These are phyloP conservation scores for Drosophila subquinaria DNA, from an alignment of 2,888 invertebrate genomes.

Conservation along the genomic window DNA sequence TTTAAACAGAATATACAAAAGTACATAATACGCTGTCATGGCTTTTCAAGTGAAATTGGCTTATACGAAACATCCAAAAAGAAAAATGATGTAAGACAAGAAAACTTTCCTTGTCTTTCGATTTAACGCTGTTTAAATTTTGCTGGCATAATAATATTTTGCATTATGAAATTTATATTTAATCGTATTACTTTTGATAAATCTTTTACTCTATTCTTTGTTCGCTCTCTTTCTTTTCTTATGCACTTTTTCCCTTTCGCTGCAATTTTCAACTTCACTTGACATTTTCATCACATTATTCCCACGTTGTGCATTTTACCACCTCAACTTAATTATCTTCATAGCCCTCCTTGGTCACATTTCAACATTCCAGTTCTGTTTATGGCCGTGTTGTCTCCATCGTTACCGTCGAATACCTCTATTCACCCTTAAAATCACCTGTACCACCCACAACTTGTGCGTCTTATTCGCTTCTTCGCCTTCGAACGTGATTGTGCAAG, in stretches of 20 bases:
- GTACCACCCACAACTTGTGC: conserved; percentile 2
- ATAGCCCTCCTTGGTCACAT: conserved; percentile 19
- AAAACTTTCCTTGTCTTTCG: conserved; percentile 8
- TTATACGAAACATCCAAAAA: background rate
- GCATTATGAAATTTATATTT: background rate
- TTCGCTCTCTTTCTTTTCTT: background rate
- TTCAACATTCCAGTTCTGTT: conserved; percentile 8
- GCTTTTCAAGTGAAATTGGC: conserved; percentile 9
- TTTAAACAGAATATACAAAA: background rate
- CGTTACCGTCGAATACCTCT: background rate
- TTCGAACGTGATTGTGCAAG: background rate
- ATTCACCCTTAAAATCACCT: conserved; percentile 1
- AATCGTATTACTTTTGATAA: background rate
- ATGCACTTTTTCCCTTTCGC: background rate
- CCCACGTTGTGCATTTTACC: conserved; percentile 2
- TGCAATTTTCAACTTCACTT: background rate
- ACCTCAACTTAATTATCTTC: conserved; percentile 5
- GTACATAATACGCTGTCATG: background rate
- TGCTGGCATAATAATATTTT: background rate
- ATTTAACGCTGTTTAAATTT: background rate
- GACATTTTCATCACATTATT: conserved; percentile 3
- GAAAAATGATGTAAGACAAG: background rate
- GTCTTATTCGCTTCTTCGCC: background rate
- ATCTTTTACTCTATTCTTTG: conserved; percentile 1
- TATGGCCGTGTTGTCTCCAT: background rate